Base-by-base conservation (phyloP, 2,888 invertebrate genomes). In the Glyphotaelius pellucidus region DNA sequence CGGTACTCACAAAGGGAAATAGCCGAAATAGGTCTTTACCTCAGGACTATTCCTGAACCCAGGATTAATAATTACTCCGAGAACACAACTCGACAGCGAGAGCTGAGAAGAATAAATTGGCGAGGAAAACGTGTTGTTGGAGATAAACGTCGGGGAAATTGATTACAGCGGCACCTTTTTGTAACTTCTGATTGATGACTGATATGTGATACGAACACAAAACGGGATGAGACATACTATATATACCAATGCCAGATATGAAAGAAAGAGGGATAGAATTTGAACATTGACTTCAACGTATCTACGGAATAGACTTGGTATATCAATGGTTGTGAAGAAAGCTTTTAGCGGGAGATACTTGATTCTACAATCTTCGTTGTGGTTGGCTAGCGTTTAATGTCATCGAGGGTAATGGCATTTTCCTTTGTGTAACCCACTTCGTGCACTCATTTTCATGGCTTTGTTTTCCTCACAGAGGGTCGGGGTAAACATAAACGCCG, bases 61-160 rank as follows among this genome's bases (percentile, higher is more conserved):
- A n/a, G 67, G n/a, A n/a, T 67, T 67, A n/a, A 67, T 67, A 67
- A 67, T 67, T 67, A 67, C 67, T 67, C 67, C 67, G 67, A n/a
- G 67, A 67, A 67, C 9, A 67, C 25, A 67, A 67, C 25, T n/a
- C 67, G 25, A 67, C n/a, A 25, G 67, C 25, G 67, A 67, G 67
- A 67, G 67, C 67, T 67, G 67, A 67, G 67, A 25, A 67, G 67
- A 67, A 67, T 67, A 67, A 67, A 67, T 67, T 67, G 67, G 67
- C 67, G 67, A n/a, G 67, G n/a, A 67, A 67, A n/a, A n/a, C 25
- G 67, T 67, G 67, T 7, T 67, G 67, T n/a, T 67, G 67, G 67
- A 67, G 67, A 67, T 67, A 67, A 67, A 67, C 67, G 67, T 25
- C n/a, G 67, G 67, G 25, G 67, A 67, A 67, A 67, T 67, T 67